Conservation (phyloP, 2,888 invertebrate species). For the Cancer borealis region DNA sequence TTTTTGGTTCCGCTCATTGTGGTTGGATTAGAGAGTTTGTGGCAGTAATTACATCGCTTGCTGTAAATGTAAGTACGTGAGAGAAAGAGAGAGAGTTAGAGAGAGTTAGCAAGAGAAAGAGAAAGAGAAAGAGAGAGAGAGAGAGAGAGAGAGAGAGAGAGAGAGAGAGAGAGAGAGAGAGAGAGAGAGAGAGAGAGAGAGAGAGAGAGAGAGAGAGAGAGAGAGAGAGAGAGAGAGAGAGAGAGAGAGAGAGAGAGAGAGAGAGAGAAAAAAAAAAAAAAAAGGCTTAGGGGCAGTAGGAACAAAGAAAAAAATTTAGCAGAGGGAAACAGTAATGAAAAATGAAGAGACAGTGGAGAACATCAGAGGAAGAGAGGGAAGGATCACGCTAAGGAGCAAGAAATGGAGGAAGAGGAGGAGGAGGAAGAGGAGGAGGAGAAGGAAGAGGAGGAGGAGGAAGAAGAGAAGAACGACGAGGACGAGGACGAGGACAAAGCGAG, state of each 20-base stretch:
- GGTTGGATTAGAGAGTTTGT: too few relatives aligned
- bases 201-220: too few relatives aligned
- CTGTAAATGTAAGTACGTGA: too few relatives aligned
- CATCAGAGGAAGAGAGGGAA: not conserved
- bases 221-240: conserved; percentile 25
- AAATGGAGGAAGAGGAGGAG: not conserved
- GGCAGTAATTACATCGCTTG: too few relatives aligned
- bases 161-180: conserved; percentile 43
- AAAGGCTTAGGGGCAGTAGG: not conserved
- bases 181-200: not conserved
- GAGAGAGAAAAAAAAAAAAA: conserved; percentile 16
- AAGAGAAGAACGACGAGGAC: not conserved
- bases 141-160: conserved; percentile 46
- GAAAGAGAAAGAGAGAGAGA: not conserved
- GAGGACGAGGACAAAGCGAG: too few relatives aligned
- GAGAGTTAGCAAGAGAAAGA: too few relatives aligned
- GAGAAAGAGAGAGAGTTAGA: too few relatives aligned
- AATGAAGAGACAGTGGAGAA: not conserved
- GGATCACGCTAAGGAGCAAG: not conserved
- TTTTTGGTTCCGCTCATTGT: too few relatives aligned
- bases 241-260: conserved; percentile 42
- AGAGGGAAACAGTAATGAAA: not conserved
- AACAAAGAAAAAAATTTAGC: not conserved
- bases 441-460: not conserved
- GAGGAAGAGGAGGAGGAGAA: not conserved